A percentile compares a stretch with the other conserved stretches of the same genome.
phyloP scores from a whole-genome alignment of 2,113 vertebrate species.

The Symphodus melops region DNA sequence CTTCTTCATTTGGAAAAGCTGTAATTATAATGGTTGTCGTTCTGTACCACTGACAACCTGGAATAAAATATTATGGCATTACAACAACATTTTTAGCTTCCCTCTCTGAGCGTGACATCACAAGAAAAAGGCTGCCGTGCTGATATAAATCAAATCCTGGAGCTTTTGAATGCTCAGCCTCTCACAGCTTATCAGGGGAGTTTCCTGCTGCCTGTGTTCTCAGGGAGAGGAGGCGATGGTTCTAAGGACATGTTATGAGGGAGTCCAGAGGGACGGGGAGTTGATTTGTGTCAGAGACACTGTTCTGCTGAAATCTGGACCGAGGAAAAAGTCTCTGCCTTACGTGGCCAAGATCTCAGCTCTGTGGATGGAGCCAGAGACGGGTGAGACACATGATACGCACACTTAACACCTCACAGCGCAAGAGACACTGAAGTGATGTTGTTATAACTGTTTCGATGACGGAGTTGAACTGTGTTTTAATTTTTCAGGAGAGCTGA shows the following conservation, averaged over 20 bases:
- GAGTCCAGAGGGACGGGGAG: conserved; percentile 92
- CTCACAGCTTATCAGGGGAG: conserved; percentile 16
- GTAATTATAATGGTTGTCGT: no score
- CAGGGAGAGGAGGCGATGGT: conserved; percentile 93
- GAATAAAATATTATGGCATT: not conserved
- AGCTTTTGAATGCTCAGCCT: not conserved
- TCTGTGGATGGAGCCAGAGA: conserved; percentile 96
- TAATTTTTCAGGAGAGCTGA: conserved; percentile 90
- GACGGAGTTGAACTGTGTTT: not conserved
- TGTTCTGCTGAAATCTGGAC: conserved; percentile 94
- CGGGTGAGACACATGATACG: conserved; percentile 82
- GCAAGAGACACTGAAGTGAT: not conserved
- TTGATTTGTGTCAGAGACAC: conserved; percentile 95
- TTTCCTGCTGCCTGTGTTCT: conserved; percentile 49
- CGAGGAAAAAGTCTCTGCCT: conserved; percentile 95
- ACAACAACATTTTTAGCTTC: no score
- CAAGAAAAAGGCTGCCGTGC: not conserved
- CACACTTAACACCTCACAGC: not conserved
- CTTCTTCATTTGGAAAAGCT: no score
- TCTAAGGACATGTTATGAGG: conserved; percentile 93
- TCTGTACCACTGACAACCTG: not conserved
- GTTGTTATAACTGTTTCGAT: not conserved
- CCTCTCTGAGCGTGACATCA: not conserved
- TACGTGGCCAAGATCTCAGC: conserved; percentile 97
- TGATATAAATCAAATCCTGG: no score